Conservation (phyloP, 2,797 vertebrate genomes). For the Pseudochromis fuscus region DNA sequence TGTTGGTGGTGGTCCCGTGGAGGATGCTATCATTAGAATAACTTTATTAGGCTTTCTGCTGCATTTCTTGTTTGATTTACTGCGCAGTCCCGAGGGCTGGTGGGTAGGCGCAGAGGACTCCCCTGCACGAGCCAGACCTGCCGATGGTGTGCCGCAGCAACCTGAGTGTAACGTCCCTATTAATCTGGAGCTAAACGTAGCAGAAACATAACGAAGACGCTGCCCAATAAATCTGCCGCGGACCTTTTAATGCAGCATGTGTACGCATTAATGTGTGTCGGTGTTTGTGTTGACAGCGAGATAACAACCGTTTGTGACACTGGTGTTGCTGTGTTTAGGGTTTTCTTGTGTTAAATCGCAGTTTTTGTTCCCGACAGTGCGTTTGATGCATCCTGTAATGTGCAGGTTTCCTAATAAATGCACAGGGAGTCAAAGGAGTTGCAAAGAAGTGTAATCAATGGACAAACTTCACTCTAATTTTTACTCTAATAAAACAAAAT, state of each 20-base stretch:
- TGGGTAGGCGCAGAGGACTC: constrained; percentile 74
- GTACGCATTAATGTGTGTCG: too few relatives aligned
- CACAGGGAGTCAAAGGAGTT: too few relatives aligned
- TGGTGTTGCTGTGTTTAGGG: not conserved
- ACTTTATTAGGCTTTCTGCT: constrained; percentile 84
- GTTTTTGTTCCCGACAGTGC: not conserved
- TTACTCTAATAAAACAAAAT: too few relatives aligned
- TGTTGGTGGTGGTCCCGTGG: constrained; percentile 61
- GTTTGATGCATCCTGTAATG: too few relatives aligned
- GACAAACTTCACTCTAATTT: too few relatives aligned
- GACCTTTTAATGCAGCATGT: constrained; percentile 46
- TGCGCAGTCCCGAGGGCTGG: constrained; percentile 79
- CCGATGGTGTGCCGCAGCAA: constrained; percentile 62
- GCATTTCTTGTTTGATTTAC: constrained; percentile 86
- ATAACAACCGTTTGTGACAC: not conserved
- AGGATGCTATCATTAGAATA: constrained; percentile 81
- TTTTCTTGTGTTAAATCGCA: not conserved
- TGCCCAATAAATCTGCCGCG: constrained; percentile 50
- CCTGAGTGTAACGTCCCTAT: constrained; percentile 68
- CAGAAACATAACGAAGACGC: constrained; percentile 56
- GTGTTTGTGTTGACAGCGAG: constrained; percentile 23
- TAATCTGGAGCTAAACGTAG: constrained; percentile 72
- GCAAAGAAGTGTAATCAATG: too few relatives aligned
- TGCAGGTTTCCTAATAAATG: too few relatives aligned
- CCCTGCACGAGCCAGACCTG: constrained; percentile 69